Evolutionary conservation across 2,888 invertebrate species (phyloP), one percentile per base, ranked within the genome.

Genomic region (Limnephilus auricula): DNA sequence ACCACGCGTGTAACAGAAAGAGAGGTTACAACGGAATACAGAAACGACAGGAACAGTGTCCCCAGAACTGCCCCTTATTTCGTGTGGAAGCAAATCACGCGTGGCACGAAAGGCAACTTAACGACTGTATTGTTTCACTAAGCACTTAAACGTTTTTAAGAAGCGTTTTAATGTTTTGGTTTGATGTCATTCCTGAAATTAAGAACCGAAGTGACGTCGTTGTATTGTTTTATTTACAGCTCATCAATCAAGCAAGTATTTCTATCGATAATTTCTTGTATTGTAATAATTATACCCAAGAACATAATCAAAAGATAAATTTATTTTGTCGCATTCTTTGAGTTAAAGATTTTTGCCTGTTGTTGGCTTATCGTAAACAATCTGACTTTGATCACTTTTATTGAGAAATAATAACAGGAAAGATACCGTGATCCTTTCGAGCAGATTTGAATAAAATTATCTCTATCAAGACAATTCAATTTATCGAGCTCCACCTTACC

Each of bases 41-140:
- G 4, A n/a, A 25, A 25, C 65, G n/a, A 25, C 25, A 65, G 50
- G 25, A 65, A 65, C 65, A 25, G 37, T 84, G 84, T 37, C 15
- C 34, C 34, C 37, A 84, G 30, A 40, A 25, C 13, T n/a, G 37
- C 40, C 85, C 85, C 85, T 45, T 40, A 30, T 37, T 45, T 45
- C 85, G 45, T 85, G 85, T 85, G 85, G 85, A 40, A 45, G 82
- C 85, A 40, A 85, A 40, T 85, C n/a, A 85, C n/a, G 85, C 85
- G n/a, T 40, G 85, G 40, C 34, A 40, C 30, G 34, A 85, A 30
- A 85, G 85, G 12, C 40, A 30, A 25, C n/a, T 30, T 85, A 40
- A 85, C 85, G 85, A 40, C 85, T n/a, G 13, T 40, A 40, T 85
- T 85, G 85, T 85, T 85, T 85, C 37, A 37, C 25, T n/a, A n/a